Evolutionary conservation across 1,140 invertebrate species (phyloP), one percentile per base, ranked within the genome.

Genomic region (Atta cephalotes): DNA sequence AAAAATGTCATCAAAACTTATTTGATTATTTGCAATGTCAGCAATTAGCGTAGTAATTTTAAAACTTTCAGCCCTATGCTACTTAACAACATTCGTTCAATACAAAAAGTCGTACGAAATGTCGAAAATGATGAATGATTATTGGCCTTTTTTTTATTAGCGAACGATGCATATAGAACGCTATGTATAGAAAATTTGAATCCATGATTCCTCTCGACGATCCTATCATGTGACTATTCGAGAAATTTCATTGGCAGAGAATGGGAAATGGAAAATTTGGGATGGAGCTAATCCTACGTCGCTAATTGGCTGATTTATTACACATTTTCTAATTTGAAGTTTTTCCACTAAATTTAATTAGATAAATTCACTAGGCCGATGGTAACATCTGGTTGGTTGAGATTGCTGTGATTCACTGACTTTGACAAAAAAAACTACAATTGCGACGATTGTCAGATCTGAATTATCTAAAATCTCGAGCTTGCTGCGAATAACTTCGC

Each of bases 41-140:
- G 25, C 14, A 63, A 63, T 63, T 2, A 28, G 5, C 0, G 6
- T 6, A 31, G 2, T 1, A 63, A 31, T n/a, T 53, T 4, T 5
- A 53, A 53, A 18, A 21, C 7, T 7, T 58, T 58, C 6, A 63
- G 25, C 14, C 14, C 18, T 63, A 51, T 51, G 14, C 14, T 4
- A 14, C 4, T 51, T 3, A 16, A 5, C 14, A 1, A 56, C 6
- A 0, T 7, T 1, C 1, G 3, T 6, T 16, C 4, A 0, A 0
- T 28, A 31, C 0, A 18, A 0, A 2, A 31, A 14, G 1, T 28
- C 25, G 14, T 31, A 63, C 28, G 25, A 16, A 28, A 9, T 16
- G 18, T n/a, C 53, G 18, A 53, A 53, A 18, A 16, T 53, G 51
- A 16, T 18, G 18, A 25, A 25, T 25, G 25, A 25, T 56, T n/a